Evolutionary conservation across 2,797 vertebrate genomes (phyloP).

Genomic region (Caiman crocodilus): DNA sequence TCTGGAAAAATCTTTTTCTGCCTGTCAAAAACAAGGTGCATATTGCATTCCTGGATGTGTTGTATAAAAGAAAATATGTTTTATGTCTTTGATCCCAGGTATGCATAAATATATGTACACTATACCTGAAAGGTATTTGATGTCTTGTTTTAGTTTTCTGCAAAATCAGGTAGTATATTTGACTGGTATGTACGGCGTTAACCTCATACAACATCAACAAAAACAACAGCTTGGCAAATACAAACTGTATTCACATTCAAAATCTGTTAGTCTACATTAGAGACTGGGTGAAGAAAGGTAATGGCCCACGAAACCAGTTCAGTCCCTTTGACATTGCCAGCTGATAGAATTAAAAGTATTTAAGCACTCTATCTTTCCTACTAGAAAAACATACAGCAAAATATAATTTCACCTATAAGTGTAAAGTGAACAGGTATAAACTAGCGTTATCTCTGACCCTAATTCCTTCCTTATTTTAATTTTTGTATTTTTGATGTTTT

Average conservation of each 20-base stretch:
- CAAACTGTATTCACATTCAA: constrained; percentile 75
- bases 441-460: too few species aligned
- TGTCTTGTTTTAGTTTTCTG: constrained; percentile 80
- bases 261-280: constrained; percentile 18
- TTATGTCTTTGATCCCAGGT: constrained; percentile 66
- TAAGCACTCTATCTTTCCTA: too few species aligned
- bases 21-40: too few species aligned
- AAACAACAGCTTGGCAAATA: constrained; percentile 72
- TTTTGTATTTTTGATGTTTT: too few species aligned
- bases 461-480: too few species aligned
- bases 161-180: constrained; percentile 80
- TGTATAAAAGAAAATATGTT: neutral
- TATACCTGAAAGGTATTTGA: constrained; percentile 51
- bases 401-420: too few species aligned
- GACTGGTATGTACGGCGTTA: constrained; percentile 65
- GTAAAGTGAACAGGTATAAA: too few species aligned
- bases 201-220: constrained; percentile 73
- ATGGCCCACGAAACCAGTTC: neutral
- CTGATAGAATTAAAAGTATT: neutral
- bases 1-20: too few species aligned
- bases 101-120: neutral
- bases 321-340: neutral
- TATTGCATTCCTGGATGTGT: too few species aligned
- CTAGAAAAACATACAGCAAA: too few species aligned
- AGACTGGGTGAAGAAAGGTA: neutral